Evolutionary conservation across 2,888 invertebrate genomes (phyloP).

Genomic region (Leucophenga montana): DNA sequence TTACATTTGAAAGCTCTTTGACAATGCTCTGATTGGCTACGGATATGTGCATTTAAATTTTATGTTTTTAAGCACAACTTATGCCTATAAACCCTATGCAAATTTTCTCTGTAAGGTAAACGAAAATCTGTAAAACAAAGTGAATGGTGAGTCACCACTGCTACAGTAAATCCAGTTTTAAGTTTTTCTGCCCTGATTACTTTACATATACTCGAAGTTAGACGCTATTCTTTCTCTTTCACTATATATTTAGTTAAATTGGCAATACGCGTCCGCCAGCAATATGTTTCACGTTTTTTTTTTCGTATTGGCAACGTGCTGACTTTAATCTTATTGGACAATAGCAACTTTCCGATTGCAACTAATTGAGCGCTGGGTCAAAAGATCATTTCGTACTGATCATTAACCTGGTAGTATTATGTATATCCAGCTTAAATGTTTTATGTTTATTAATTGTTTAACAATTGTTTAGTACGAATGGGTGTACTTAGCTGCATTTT

Average conservation of each 20-base stretch:
- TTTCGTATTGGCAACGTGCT: slow-evolving; percentile 14
- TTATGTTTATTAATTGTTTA: slow-evolving; percentile 46
- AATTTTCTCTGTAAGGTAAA: too few species aligned
- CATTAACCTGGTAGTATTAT: neutral
- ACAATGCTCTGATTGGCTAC: too few species aligned
- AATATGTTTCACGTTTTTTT: slow-evolving; percentile 24
- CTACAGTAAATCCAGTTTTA: too few species aligned
- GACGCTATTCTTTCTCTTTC: slow-evolving; percentile 16
- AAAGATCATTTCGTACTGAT: slow-evolving; percentile 45
- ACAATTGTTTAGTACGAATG: slow-evolving; percentile 52
- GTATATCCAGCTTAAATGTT: too few species aligned
- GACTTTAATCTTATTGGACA: slow-evolving; percentile 2
- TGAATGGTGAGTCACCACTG: too few species aligned
- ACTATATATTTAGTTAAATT: slow-evolving; percentile 48
- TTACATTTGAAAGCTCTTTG: too few species aligned
- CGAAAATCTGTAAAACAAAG: too few species aligned
- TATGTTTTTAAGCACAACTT: too few species aligned
- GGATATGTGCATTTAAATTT: too few species aligned
- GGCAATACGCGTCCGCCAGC: slow-evolving; percentile 58
- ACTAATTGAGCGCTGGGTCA: slow-evolving; percentile 49
- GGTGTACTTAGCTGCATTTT: too few species aligned
- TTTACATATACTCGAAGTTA: neutral
- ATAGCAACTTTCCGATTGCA: slow-evolving; percentile 26
- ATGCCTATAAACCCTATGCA: too few species aligned
- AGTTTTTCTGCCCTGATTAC: too few species aligned